phyloP scores from a whole-genome alignment of 2,888 invertebrate genomes.

The Tetheella fluctuosa region DNA sequence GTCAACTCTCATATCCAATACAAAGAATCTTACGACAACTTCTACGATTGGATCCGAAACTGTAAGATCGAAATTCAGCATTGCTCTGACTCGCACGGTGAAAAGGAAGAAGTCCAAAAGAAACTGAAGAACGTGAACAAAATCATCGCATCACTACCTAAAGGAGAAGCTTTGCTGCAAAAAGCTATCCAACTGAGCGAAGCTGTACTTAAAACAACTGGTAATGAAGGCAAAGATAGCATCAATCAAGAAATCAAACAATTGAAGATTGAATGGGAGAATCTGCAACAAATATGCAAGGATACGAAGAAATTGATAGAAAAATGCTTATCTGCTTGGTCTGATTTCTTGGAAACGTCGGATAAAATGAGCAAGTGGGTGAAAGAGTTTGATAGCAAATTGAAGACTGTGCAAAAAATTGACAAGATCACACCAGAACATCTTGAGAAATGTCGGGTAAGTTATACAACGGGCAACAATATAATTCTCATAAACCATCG shows the following conservation, averaged over 20 bases:
- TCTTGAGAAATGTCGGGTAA: conserved; percentile 89
- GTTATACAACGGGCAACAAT: conserved; percentile 33
- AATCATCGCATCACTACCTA: conserved; percentile 87
- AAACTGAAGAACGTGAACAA: conserved; percentile 90
- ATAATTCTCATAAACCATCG: conserved; percentile 7
- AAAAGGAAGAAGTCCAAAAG: conserved; percentile 89
- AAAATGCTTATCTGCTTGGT: conserved; percentile 92
- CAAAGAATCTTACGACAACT: conserved; percentile 91
- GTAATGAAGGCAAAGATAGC: conserved; percentile 92
- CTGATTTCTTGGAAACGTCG: conserved; percentile 89
- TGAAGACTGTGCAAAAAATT: conserved; percentile 86
- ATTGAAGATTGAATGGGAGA: conserved; percentile 92
- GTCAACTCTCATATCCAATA: conserved; percentile 95
- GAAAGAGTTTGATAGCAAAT: conserved; percentile 86
- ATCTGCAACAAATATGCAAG: conserved; percentile 89
- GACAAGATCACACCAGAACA: conserved; percentile 92
- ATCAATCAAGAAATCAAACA: conserved; percentile 93
- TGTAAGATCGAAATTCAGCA: conserved; percentile 92
- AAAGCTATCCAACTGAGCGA: conserved; percentile 90
- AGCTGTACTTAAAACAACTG: conserved; percentile 89
- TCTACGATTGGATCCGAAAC: conserved; percentile 93
- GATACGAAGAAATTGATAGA: conserved; percentile 90
- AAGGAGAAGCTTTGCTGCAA: conserved; percentile 89
- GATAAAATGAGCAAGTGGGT: conserved; percentile 91
- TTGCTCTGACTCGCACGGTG: conserved; percentile 94